A percentile compares a stretch with the other conserved stretches of the same genome.
These are phyloP conservation scores for Drosophila tropicalis DNA, from an alignment of 1,140 invertebrate genomes.

Conservation along the genomic window DNA sequence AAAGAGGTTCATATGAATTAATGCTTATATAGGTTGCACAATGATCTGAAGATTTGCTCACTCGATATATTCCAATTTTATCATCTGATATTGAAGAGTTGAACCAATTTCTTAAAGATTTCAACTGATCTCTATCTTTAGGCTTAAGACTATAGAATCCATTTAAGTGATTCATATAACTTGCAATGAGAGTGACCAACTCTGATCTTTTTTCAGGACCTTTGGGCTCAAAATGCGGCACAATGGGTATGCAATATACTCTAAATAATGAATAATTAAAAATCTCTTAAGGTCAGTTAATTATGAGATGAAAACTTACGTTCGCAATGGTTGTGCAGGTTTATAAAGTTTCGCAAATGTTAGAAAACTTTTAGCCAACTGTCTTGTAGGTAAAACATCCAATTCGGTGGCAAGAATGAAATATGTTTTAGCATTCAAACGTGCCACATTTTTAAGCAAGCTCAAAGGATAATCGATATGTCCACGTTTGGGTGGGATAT, in stretches of 20 bases:
- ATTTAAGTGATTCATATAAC: not conserved
- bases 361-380: conserved; percentile 21
- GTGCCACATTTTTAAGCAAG: conserved; percentile 46
- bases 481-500: not conserved
- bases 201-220: conserved; percentile 34
- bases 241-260: conserved; percentile 39
- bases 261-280: conserved; percentile 5
- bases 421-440: conserved; percentile 35
- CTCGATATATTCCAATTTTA: not conserved
- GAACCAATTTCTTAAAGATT: conserved; percentile 14
- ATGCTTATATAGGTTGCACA: conserved; percentile 36
- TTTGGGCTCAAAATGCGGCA: conserved; percentile 15
- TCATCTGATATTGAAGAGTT: not conserved
- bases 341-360: not conserved
- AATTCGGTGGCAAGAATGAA: conserved; percentile 37
- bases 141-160: not conserved
- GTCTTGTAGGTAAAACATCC: conserved; percentile 25
- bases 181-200: not conserved
- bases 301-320: not conserved
- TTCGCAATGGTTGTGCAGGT: not conserved
- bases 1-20: conserved; percentile 37
- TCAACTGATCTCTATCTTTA: not conserved
- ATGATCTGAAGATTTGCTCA: not conserved
- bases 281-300: not conserved
- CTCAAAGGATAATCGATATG: conserved; percentile 24